phyloP scores from a whole-genome alignment of 2,888 invertebrate species.

The Lysandra bellargus region DNA sequence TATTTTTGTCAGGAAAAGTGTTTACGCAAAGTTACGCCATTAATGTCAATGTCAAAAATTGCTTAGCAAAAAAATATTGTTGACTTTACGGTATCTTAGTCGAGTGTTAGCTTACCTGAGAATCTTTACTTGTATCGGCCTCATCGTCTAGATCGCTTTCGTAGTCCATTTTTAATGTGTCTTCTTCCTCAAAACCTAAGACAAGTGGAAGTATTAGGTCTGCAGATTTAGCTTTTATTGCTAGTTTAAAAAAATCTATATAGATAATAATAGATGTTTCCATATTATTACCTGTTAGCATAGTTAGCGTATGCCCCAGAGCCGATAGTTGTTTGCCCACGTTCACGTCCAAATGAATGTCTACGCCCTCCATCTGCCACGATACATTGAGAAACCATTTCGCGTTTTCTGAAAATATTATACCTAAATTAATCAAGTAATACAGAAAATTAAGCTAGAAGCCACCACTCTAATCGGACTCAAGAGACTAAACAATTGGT shows the following conservation, averaged over 20 bases:
- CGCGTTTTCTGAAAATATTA: slow-evolving; percentile 96
- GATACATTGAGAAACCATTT: slow-evolving; percentile 99
- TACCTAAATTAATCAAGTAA: too few species aligned
- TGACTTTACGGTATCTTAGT: too few species aligned
- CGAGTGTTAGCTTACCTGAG: slow-evolving; percentile 59
- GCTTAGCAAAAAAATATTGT: too few species aligned
- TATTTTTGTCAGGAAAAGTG: too few species aligned
- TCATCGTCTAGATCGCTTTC: slow-evolving; percentile 90
- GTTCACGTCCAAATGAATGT: slow-evolving; percentile 96
- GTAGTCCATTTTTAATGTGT: slow-evolving; percentile 84
- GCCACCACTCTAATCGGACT: too few species aligned
- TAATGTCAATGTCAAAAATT: too few species aligned
- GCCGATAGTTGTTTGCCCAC: slow-evolving; percentile 97
- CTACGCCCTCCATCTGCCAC: slow-evolving; percentile 99
- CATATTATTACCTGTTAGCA: slow-evolving; percentile 86
- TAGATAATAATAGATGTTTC: too few species aligned
- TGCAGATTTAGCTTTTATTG: not conserved
- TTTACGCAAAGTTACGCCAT: too few species aligned
- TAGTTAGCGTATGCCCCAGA: slow-evolving; percentile 96
- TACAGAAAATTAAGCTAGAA: too few species aligned
- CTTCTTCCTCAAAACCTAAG: slow-evolving; percentile 88
- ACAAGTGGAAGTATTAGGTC: not conserved
- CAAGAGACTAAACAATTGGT: too few species aligned
- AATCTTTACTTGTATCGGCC: slow-evolving; percentile 81
- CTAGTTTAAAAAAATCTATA: too few species aligned